Evolutionary conservation across 2,888 invertebrate genomes (phyloP).

Genomic region (Meliscaeva auricollis): DNA sequence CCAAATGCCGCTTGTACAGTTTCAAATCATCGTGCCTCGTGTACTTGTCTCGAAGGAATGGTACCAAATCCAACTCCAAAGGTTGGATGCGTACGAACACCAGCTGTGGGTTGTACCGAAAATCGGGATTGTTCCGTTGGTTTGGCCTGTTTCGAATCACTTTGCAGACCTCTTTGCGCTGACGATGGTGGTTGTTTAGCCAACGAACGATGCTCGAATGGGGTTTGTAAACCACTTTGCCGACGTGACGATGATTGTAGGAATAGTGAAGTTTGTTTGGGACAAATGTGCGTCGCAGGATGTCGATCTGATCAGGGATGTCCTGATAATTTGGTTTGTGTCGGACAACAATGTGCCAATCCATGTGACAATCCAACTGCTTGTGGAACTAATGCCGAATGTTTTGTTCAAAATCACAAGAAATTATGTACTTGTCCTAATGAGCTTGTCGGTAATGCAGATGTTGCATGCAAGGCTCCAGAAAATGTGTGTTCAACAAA

Average conservation of each 20-base stretch:
- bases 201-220: slow-evolving; percentile 89
- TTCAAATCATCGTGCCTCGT: slow-evolving; percentile 91
- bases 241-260: slow-evolving; percentile 94
- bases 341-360: slow-evolving; percentile 91
- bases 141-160: slow-evolving; percentile 89
- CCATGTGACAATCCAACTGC: slow-evolving; percentile 91
- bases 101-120: slow-evolving; percentile 89
- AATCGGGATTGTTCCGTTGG: slow-evolving; percentile 91
- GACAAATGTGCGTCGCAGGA: slow-evolving; percentile 91
- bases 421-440: slow-evolving; percentile 90
- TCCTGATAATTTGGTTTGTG: slow-evolving; percentile 89
- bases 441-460: slow-evolving; percentile 90
- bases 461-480: slow-evolving; percentile 89
- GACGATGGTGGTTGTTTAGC: slow-evolving; percentile 90
- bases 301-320: slow-evolving; percentile 93
- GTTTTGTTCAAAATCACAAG: slow-evolving; percentile 88
- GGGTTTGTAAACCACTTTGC: slow-evolving; percentile 93
- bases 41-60: slow-evolving; percentile 91
- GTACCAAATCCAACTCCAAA: slow-evolving; percentile 95
- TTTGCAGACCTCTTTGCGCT: slow-evolving; percentile 92
- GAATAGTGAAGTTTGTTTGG: slow-evolving; percentile 94
- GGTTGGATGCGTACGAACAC: slow-evolving; percentile 93
- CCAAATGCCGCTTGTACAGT: slow-evolving; percentile 93
- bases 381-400: slow-evolving; percentile 93
- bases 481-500: slow-evolving; percentile 87